Evolutionary conservation across 2,797 vertebrate species (phyloP), one percentile per base, ranked within the genome.

Genomic region (Leptodactylus fallax): DNA sequence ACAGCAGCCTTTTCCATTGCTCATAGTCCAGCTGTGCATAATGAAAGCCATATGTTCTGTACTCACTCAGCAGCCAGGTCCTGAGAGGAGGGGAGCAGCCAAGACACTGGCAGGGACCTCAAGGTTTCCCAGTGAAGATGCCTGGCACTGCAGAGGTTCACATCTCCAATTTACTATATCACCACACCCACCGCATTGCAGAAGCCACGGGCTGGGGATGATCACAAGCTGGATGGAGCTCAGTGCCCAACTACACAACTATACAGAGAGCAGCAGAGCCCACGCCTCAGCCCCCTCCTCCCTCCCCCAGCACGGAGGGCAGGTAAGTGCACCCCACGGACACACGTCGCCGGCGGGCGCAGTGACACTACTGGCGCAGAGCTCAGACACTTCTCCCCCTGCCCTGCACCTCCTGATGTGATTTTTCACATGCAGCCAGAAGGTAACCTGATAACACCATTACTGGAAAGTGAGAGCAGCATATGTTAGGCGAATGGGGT

Each of bases 161-260:
- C 91, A 90, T 89, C 92, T 90, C 91, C 86, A 91, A 91, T 92
- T 88, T 91, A 88, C 91, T 92, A 91, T 81, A 87, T 92, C 93
- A 92, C 95, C 95, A 96, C 95, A 95, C 97, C 97, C 94, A 95
- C 97, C 97, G 97, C 97, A 98, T 96, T 98, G 97, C 97, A 98
- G 97, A 96, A 97, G 94, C 95, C 93, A 87, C 61, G 92, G 94
- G 92, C 92, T 69, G 90, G 90, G 90, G 83, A 21, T 79, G 23
- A 78, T 51, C 84, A 82, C 60, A 67, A 47, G 83, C 87, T 51
- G 53, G 21, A 74, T 61, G 53, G 63, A 72, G 81, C 74, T 60
- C 87, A 67, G 21, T 82, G 87, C 49, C 87, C 79, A 17, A 16
- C 17, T 51, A 25, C 36, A n/a, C 19, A 21, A 5, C 17, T 21